These are phyloP conservation scores for Ancistrus triradiatus DNA, from an alignment of 2,113 vertebrate genomes.

Conservation along the genomic window DNA sequence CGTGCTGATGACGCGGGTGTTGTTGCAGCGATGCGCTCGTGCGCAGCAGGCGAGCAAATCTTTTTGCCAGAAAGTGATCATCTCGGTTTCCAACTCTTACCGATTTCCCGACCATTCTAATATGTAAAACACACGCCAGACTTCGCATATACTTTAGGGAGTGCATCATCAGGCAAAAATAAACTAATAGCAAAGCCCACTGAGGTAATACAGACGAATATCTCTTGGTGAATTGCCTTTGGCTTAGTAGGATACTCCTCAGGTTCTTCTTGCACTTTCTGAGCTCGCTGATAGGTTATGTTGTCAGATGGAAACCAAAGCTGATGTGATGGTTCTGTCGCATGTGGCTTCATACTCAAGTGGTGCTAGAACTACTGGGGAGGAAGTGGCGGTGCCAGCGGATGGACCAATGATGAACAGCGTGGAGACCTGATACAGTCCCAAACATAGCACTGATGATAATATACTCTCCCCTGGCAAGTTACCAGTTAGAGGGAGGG, in stretches of 20 bases:
- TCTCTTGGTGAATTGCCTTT: not conserved
- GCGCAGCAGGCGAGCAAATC: constrained; percentile 45
- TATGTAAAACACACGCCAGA: constrained; percentile 54
- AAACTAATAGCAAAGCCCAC: not conserved
- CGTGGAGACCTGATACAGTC: constrained; percentile 20
- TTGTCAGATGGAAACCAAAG: not conserved
- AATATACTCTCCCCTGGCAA: constrained; percentile 13
- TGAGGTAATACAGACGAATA: not conserved
- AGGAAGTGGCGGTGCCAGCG: constrained; percentile 28
- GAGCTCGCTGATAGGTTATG: not conserved
- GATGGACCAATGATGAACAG: constrained; percentile 21
- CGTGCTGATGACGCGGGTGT: constrained; percentile 51
- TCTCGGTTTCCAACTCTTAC: constrained; percentile 49
- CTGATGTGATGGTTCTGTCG: not conserved
- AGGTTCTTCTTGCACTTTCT: constrained; percentile 6
- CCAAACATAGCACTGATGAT: constrained; percentile 29
- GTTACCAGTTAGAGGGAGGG: not conserved
- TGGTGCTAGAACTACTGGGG: constrained; percentile 6
- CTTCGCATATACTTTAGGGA: constrained; percentile 60
- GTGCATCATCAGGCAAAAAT: constrained; percentile 45
- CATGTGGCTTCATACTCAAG: constrained; percentile 12
- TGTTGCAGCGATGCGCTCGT: constrained; percentile 53
- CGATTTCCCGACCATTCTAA: constrained; percentile 52
- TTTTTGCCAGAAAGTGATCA: constrained; percentile 45
- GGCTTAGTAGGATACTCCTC: not conserved